These are phyloP conservation scores for Stigmatopora nigra DNA, from an alignment of 2,113 vertebrate species.

Conservation along the genomic window DNA sequence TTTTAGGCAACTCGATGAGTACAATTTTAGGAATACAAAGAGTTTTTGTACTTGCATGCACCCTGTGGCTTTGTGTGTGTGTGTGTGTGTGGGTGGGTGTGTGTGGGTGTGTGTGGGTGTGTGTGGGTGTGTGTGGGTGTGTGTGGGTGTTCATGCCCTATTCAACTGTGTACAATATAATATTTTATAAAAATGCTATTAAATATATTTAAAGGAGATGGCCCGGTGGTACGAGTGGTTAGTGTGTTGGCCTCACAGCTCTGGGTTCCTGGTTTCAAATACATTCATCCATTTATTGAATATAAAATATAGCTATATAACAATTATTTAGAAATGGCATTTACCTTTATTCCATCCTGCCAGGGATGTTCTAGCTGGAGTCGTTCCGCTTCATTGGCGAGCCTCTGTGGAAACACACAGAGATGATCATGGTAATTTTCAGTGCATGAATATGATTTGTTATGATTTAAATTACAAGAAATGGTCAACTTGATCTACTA, in stretches of 20 bases:
- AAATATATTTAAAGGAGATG: too few species aligned
- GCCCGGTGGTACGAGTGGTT: too few species aligned
- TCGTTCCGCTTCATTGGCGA: slow-evolving; percentile 85
- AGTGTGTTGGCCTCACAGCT: too few species aligned
- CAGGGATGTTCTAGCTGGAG: slow-evolving; percentile 89
- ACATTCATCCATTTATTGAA: too few species aligned
- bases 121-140: too few species aligned
- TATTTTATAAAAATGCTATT: too few species aligned
- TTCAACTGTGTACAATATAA: too few species aligned
- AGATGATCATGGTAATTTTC: neutral
- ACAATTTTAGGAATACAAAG: neutral
- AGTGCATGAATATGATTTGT: neutral
- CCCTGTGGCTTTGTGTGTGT: too few species aligned
- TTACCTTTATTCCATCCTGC: slow-evolving; percentile 95
- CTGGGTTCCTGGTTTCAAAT: too few species aligned
- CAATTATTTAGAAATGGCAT: neutral
- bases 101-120: too few species aligned
- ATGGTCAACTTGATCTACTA: neutral
- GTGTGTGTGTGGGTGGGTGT: too few species aligned
- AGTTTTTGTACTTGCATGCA: neutral
- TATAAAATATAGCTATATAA: neutral
- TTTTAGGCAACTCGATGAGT: neutral
- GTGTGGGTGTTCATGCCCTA: too few species aligned
- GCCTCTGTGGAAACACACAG: slow-evolving; percentile 65
- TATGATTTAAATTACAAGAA: neutral